Conservation (phyloP, 2,113 vertebrate genomes). For the Melospiza melodia region DNA sequence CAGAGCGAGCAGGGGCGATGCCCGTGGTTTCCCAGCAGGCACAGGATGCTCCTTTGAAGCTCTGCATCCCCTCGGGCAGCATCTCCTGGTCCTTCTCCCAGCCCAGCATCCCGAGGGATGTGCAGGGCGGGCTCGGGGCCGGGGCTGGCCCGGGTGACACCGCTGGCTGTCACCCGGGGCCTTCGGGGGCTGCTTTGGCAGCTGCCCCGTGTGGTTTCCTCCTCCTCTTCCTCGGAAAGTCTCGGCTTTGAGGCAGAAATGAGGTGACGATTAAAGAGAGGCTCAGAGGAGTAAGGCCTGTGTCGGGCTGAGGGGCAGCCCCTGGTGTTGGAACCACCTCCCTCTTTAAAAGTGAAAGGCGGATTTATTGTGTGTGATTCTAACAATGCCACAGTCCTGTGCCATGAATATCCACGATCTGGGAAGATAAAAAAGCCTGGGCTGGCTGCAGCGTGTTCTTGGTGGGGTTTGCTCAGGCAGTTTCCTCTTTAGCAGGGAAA, state of each 20-base stretch:
- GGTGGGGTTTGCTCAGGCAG: not conserved
- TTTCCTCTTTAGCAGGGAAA: not conserved
- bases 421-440: not conserved
- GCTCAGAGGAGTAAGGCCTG: not conserved
- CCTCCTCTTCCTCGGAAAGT: not conserved
- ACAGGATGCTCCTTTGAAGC: not conserved
- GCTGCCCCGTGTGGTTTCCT: not conserved
- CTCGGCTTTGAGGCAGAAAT: not conserved
- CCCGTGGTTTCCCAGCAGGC: not conserved
- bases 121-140: rapidly evolving
- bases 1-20: not conserved
- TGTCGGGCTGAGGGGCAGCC: not conserved
- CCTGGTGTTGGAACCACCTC: rapidly evolving
- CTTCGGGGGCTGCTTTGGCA: not conserved
- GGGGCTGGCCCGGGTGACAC: not conserved
- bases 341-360: not conserved
- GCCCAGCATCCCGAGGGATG: not conserved
- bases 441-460: rapidly evolving
- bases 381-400: not conserved
- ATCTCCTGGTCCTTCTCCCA: not conserved
- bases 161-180: slow-evolving; percentile 12
- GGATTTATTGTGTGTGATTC: not conserved
- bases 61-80: rapidly evolving
- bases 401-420: rapidly evolving
- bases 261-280: not conserved